Base-by-base conservation (phyloP, 2,113 vertebrate species). In the Castor canadensis region DNA sequence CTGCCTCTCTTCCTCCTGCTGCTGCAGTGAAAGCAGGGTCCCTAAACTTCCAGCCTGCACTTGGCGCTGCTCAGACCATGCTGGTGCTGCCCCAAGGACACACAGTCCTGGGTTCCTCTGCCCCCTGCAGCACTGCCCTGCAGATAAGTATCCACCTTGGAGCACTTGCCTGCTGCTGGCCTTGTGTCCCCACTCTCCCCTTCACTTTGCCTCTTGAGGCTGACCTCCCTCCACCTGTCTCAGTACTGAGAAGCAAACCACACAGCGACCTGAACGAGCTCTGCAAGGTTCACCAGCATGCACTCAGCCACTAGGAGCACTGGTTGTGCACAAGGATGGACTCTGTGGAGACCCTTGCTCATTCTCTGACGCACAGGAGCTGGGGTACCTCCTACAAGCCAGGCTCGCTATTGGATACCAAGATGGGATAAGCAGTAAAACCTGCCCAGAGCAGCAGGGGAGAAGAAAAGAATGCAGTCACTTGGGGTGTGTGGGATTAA, bases 201-300 rank as follows among this genome's bases (percentile, higher is more conserved):
- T n/a, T n/a, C 58, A 24, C 26, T 60, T 26, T 24, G 58, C 58
- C 26, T 60, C 58, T 6, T 20, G 22, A 54, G 52, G 52, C 56
- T 20, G 56, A 58, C 17, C 17, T 54, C 56, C 56, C 56, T 58
- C 56, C 56, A 58, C 56, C 13, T 26, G 58, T 60, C 17, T 43
- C 26, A 17, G 16, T 22, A 12, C 20, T 38, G 15, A 20, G 64
- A 32, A 35, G 24, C 16, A 3, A 5, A 40, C 9, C 54, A 17
- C 0, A 1, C 26, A 0, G 3, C 47, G 9, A 10, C 24, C 49
- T 8, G 13, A 1, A 5, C 35, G 5, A 49, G 1, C 30, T 38
- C 8, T 12, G 1, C 30, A 16, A 5, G 15, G 38, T 20, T 71
- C 9, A 3, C 20, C 49, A 85, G 10, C 19, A 0, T 35, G 22